Evolutionary conservation across 2,888 invertebrate species (phyloP).

Genomic region (Chaetogeoica ovagalla): DNA sequence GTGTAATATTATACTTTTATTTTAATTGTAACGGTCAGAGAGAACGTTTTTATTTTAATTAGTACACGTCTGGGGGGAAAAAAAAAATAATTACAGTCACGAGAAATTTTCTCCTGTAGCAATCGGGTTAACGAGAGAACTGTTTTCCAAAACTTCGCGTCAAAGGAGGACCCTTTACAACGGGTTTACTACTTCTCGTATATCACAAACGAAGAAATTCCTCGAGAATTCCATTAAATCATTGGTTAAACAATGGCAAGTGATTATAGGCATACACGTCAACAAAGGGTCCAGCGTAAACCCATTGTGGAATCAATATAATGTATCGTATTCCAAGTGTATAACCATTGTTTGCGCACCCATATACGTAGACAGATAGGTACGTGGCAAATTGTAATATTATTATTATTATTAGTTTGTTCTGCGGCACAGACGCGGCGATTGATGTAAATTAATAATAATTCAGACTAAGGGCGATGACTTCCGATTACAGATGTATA

Average conservation of each 20-base stretch:
- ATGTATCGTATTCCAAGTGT: background rate
- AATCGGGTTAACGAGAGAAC: constrained; percentile 12
- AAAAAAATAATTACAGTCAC: constrained; percentile 1
- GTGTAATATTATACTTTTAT: background rate
- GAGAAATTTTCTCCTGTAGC: background rate
- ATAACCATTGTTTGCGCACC: background rate
- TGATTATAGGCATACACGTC: constrained; percentile 1
- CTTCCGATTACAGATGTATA: background rate
- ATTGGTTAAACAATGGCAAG: constrained; percentile 19
- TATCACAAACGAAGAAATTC: constrained; percentile 18
- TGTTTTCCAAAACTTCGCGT: constrained; percentile 7
- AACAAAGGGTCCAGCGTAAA: background rate
- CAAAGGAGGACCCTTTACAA: constrained; percentile 21
- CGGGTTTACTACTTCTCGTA: constrained; percentile 28
- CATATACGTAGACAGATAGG: background rate
- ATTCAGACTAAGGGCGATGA: background rate
- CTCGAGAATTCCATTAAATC: constrained; percentile 23
- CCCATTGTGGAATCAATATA: constrained; percentile 3
- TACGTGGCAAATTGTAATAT: background rate
- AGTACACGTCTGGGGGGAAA: background rate
- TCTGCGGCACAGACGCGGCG: background rate
- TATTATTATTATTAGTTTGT: constrained; percentile 2
- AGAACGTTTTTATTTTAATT: constrained; percentile 13
- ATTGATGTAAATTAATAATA: background rate
- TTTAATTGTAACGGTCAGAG: background rate